phyloP scores from a whole-genome alignment of 2,797 vertebrate species.

The Alca torda region DNA sequence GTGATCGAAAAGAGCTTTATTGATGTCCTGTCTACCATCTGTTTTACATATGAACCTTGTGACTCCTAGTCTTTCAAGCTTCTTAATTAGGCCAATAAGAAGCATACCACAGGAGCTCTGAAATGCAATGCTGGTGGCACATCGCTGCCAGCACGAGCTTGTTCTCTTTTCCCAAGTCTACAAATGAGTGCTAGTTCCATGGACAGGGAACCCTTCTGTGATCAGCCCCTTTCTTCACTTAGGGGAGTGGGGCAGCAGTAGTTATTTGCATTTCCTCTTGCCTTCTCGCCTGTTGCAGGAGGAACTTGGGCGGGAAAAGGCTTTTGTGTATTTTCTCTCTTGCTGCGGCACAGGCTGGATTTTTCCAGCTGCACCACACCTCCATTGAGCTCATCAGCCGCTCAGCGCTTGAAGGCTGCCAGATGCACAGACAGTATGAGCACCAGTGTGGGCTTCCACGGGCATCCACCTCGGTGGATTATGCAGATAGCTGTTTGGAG shows the following conservation, averaged over 20 bases:
- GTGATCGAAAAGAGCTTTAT: conserved; percentile 40
- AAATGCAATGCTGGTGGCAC: not conserved
- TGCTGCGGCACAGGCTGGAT: not conserved
- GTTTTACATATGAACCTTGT: conserved; percentile 53
- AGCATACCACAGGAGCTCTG: conserved; percentile 17
- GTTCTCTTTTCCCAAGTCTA: not conserved
- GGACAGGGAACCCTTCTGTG: not conserved
- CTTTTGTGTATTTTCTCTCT: not conserved
- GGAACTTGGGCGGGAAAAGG: not conserved
- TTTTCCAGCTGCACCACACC: not conserved
- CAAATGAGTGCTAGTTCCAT: not conserved
- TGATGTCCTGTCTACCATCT: conserved; percentile 65
- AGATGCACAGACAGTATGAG: not conserved
- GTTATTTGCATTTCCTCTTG: not conserved
- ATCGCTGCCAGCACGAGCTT: not conserved
- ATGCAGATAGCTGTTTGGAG: not conserved
- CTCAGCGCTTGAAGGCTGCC: not conserved
- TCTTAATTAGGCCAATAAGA: conserved; percentile 53
- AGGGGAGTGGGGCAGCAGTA: not conserved
- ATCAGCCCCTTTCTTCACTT: not conserved
- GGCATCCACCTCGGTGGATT: not conserved
- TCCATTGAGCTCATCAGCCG: not conserved
- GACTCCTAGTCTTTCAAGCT: conserved; percentile 61
- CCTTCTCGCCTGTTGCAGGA: not conserved
- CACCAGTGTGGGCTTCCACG: not conserved